These are phyloP conservation scores for Seriola rivoliana DNA, from an alignment of 2,113 vertebrate species.

Conservation along the genomic window DNA sequence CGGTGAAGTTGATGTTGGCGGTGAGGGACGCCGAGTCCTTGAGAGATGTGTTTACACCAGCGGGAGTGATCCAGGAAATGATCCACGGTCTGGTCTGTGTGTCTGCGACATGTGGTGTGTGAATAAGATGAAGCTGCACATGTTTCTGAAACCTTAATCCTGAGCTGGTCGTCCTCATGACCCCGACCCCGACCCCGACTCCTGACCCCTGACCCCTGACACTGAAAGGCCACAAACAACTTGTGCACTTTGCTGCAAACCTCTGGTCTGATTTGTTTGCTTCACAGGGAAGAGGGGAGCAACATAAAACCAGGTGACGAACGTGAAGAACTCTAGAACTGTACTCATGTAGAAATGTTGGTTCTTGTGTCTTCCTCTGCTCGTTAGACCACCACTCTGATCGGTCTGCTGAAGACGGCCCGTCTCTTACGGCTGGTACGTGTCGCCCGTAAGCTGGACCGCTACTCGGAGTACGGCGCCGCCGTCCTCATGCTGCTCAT, in stretches of 20 bases:
- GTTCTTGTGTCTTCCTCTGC: background rate
- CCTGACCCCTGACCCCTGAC: background rate
- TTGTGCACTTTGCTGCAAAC: constrained; percentile 32
- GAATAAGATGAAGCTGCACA: constrained; percentile 12
- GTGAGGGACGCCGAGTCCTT: constrained; percentile 36
- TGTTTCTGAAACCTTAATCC: constrained; percentile 20
- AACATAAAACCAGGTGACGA: too few species aligned
- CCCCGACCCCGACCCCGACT: background rate
- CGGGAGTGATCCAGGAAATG: constrained; percentile 16
- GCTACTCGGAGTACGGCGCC: constrained; percentile 97
- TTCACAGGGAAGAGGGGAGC: too few species aligned
- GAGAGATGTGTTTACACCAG: constrained; percentile 37
- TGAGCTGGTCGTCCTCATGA: background rate
- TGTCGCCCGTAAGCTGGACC: constrained; percentile 96
- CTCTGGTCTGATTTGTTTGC: background rate
- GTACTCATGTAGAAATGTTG: too few species aligned
- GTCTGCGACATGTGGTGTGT: background rate
- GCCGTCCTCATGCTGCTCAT: constrained; percentile 98
- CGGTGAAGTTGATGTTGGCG: constrained; percentile 27
- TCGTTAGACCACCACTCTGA: constrained; percentile 94
- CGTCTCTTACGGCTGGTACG: constrained; percentile 94
- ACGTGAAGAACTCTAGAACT: too few species aligned
- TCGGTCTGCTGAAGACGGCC: constrained; percentile 97
- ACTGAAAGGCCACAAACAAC: background rate
- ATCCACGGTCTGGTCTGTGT: background rate